phyloP scores from a whole-genome alignment of 2,113 vertebrate species.

The Anthoscopus minutus region DNA sequence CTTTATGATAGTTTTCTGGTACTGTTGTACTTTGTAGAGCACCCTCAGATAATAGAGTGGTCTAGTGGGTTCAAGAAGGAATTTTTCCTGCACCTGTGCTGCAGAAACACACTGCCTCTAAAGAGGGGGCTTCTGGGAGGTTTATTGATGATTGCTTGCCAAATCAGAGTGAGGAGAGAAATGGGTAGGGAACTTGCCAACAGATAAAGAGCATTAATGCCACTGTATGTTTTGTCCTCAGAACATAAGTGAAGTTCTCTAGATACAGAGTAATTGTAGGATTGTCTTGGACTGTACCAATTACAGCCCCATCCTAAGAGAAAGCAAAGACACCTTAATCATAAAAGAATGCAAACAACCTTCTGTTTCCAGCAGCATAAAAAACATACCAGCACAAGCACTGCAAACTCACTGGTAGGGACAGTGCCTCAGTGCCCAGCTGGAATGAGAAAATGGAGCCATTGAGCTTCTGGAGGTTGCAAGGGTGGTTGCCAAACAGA shows the following conservation, averaged over 20 bases:
- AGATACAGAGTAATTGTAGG: background rate
- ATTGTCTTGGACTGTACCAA: background rate
- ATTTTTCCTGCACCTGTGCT: background rate
- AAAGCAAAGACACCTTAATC: background rate
- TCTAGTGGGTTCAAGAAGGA: background rate
- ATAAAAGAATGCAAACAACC: background rate
- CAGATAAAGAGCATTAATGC: background rate
- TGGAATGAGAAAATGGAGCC: background rate
- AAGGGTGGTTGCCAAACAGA: background rate
- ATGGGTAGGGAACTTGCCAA: background rate
- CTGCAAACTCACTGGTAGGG: rapidly evolving
- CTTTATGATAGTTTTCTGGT: background rate
- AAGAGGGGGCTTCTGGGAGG: background rate
- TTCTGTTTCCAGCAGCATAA: background rate
- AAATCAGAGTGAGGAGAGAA: background rate
- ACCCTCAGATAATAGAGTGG: background rate
- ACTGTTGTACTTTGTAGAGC: background rate
- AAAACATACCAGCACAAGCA: background rate
- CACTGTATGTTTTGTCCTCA: background rate
- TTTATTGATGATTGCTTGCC: background rate
- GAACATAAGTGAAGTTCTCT: background rate
- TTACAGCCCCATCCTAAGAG: background rate
- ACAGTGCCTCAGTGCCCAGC: background rate
- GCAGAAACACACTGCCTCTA: background rate
- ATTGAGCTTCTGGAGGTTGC: background rate